phyloP scores from a whole-genome alignment of 1,140 invertebrate genomes.

The Ceratina australensis region DNA sequence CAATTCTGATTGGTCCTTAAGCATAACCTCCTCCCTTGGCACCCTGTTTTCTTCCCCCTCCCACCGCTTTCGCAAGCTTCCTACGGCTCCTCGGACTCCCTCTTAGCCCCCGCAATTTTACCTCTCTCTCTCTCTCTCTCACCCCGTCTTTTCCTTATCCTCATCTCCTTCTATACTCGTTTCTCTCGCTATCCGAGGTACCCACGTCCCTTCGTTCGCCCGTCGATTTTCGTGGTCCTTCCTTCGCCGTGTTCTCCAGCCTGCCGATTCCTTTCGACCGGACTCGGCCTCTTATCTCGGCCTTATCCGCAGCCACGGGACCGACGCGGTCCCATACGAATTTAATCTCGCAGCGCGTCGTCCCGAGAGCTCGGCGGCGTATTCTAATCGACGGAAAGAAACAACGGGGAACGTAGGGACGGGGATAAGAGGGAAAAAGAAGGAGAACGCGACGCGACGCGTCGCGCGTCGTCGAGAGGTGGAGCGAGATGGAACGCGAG shows the following conservation, averaged over 20 bases:
- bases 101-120: conserved; percentile 52
- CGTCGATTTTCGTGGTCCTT: conserved; percentile 2
- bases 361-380: conserved; percentile 67
- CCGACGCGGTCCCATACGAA: conserved; percentile 64
- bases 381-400: conserved; percentile 51
- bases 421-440: conserved; percentile 30
- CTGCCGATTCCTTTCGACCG: not conserved
- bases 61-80: conserved; percentile 1
- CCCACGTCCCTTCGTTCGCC: conserved; percentile 27
- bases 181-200: not conserved
- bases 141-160: conserved; percentile 7
- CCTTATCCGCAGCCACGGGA: conserved; percentile 61
- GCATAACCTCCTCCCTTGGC: conserved; percentile 75
- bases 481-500: conserved; percentile 56
- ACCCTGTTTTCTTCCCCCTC: conserved; percentile 61
- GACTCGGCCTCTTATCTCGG: not conserved
- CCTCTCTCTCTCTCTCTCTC: conserved; percentile 49
- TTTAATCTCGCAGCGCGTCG: conserved; percentile 78
- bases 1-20: conserved; percentile 80
- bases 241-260: conserved; percentile 1
- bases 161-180: conserved; percentile 11
- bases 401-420: conserved; percentile 26
- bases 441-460: conserved; percentile 8
- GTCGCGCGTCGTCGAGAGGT: conserved; percentile 46
- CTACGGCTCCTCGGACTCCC: conserved; percentile 38